A percentile compares a stretch with the other conserved stretches of the same genome.
Conservation (phyloP, 2,113 vertebrate species). For the Acanthisitta chloris region DNA sequence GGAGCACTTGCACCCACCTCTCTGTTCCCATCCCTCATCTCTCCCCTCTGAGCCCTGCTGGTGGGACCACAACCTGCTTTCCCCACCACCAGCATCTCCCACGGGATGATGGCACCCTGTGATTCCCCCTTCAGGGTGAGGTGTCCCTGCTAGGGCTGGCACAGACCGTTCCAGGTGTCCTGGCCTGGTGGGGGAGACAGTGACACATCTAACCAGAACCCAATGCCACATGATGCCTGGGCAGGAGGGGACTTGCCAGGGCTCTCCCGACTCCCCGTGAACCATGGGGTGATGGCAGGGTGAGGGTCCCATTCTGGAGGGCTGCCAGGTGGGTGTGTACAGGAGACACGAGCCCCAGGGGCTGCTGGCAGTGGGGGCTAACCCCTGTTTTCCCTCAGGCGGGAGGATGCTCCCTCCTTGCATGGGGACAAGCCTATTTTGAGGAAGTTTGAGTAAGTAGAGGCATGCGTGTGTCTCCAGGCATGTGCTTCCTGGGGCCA, state of each 20-base stretch:
- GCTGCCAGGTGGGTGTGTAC: not conserved
- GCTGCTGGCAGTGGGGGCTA: not conserved
- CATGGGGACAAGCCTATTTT: conserved; percentile 86
- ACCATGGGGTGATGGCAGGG: not conserved
- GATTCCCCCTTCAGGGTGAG: not conserved
- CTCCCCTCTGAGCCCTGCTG: not conserved
- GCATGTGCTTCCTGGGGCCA: not conserved
- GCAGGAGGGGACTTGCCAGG: not conserved
- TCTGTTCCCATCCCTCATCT: not conserved
- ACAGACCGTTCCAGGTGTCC: accelerated
- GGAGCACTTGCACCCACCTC: not conserved
- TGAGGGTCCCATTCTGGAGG: not conserved
- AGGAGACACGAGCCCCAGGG: not conserved
- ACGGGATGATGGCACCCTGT: not conserved
- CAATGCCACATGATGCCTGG: accelerated
- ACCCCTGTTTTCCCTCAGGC: conserved; percentile 78
- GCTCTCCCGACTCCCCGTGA: not conserved
- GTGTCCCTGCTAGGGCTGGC: not conserved
- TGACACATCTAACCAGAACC: not conserved
- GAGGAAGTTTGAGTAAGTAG: conserved; percentile 92
- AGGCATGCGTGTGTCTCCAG: conserved; percentile 51
- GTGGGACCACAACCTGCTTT: accelerated
- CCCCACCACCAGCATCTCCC: not conserved
- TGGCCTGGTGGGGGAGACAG: accelerated
- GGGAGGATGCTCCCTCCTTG: conserved; percentile 74